These are phyloP conservation scores for Cryptotermes secundus DNA, from an alignment of 1,140 invertebrate genomes.

Conservation along the genomic window DNA sequence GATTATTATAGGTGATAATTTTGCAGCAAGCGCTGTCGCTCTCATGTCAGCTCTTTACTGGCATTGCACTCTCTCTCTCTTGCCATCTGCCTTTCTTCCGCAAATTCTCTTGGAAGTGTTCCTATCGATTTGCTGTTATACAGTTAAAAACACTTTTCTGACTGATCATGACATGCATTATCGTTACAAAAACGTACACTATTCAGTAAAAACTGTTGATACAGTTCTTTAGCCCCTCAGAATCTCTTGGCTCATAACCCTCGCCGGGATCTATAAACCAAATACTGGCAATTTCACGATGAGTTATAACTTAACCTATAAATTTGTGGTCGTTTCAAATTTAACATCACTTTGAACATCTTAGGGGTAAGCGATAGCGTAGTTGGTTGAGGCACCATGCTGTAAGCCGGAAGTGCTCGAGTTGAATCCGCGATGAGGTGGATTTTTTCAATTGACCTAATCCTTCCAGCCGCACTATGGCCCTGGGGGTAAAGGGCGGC, in stretches of 20 bases:
- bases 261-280: not conserved
- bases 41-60: constrained; percentile 4
- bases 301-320: not conserved
- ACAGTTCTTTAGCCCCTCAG: not conserved
- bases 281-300: not conserved
- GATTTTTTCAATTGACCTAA: too few species aligned
- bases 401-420: too few species aligned
- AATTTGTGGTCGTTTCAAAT: not conserved
- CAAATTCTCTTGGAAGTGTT: not conserved
- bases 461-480: too few species aligned
- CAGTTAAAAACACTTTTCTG: not conserved
- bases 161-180: not conserved
- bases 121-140: not conserved
- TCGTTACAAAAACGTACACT: constrained; percentile 4
- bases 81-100: not conserved
- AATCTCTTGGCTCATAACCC: not conserved
- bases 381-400: too few species aligned
- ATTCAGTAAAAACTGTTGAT: not conserved
- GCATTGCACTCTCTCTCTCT: not conserved
- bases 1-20: constrained; percentile 15
- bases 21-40: not conserved
- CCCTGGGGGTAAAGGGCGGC: too few species aligned
- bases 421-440: too few species aligned
- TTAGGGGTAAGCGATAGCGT: not conserved
- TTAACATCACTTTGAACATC: not conserved